phyloP scores from a whole-genome alignment of 2,888 invertebrate species.

The Drosophila histrio region DNA sequence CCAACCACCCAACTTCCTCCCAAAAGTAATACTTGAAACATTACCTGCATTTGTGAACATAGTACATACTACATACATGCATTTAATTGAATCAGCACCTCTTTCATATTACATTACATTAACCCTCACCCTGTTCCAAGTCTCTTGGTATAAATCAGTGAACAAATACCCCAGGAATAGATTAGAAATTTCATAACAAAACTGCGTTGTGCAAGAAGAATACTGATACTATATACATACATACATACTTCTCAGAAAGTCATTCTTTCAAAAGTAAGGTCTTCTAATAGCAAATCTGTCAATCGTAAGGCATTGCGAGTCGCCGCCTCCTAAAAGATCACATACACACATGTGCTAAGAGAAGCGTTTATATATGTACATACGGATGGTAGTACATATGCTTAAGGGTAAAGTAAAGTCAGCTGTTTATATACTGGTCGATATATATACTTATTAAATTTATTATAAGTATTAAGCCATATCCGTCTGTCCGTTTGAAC shows the following conservation, averaged over 20 bases:
- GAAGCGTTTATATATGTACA: no score
- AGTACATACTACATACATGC: not conserved
- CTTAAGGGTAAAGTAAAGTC: no score
- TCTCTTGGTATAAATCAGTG: not conserved
- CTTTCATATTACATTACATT: not conserved
- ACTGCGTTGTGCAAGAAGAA: not conserved
- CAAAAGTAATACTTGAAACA: not conserved
- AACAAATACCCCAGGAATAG: not conserved
- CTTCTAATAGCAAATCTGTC: not conserved
- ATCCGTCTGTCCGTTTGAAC: no score
- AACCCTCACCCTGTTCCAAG: not conserved
- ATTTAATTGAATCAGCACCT: not conserved
- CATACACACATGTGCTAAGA: no score
- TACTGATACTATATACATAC: no score
- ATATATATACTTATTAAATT: no score
- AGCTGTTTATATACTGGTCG: no score
- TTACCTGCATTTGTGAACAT: no score
- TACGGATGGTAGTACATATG: no score
- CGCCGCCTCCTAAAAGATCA: no score
- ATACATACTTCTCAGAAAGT: not conserved
- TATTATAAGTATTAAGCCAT: no score
- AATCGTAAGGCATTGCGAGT: no score
- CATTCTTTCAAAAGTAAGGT: not conserved
- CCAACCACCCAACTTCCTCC: not conserved
- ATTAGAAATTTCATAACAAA: not conserved